Percentiles rank a stretch among this genome's conserved stretches.
Evolutionary conservation across 2,888 invertebrate species (phyloP).

Genomic region (Aphelenchoides bicaudatus): DNA sequence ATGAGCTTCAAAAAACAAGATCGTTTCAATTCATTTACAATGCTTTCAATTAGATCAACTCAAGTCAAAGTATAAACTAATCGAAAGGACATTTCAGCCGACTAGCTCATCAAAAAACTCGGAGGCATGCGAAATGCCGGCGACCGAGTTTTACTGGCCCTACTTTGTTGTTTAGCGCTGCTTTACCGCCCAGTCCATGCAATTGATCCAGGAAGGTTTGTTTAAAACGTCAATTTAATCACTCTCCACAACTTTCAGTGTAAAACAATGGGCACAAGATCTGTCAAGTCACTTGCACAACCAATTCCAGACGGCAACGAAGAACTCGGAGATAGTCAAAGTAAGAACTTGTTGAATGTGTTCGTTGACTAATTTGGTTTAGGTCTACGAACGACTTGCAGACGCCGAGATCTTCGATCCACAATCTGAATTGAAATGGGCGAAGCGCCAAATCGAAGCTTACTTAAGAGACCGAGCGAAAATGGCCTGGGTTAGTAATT

Average conservation of each 20-base stretch:
- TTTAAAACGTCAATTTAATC: no score
- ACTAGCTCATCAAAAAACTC: no score
- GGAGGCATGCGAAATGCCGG: no score
- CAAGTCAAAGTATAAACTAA: no score
- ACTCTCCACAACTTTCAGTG: conserved; percentile 26
- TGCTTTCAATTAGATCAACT: no score
- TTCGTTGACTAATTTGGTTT: conserved; percentile 5
- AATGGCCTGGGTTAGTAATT: conserved; percentile 48
- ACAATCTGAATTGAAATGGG: conserved; percentile 43
- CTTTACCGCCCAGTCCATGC: no score
- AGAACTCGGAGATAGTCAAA: conserved; percentile 44
- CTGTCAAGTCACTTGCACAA: conserved; percentile 28
- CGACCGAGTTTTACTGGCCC: no score
- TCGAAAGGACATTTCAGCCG: no score
- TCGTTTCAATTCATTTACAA: no score
- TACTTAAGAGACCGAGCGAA: conserved; percentile 50
- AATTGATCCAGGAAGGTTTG: no score
- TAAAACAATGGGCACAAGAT: conserved; percentile 37
- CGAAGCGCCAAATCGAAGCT: conserved; percentile 51
- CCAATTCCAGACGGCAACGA: conserved; percentile 38
- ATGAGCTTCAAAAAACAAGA: no score
- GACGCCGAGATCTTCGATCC: conserved; percentile 56
- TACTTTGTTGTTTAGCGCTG: no score
- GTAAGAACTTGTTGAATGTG: conserved; percentile 27
- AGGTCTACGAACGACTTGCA: conserved; percentile 35